Evolutionary conservation across 2,797 vertebrate genomes (phyloP), one percentile per base, ranked within the genome.

Genomic region (Hypotaenidia philippensis): DNA sequence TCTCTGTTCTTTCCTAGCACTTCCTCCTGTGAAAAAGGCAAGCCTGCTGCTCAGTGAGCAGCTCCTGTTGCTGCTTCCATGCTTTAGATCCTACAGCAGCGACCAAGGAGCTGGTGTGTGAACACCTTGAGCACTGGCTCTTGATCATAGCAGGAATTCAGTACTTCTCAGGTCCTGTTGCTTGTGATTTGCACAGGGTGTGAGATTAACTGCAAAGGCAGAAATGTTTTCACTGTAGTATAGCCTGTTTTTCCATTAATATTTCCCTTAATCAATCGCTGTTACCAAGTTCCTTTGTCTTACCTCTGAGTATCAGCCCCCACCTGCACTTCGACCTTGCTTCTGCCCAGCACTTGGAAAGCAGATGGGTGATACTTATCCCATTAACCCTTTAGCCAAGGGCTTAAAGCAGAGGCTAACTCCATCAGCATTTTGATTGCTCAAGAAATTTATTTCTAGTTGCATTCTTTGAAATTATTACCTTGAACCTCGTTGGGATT

Each of bases 331-430:
- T 29, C 36, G 31, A 38, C 61, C 22, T 5, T 23, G 29, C 25
- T 50, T 87, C 60, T 75, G 45, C 12, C 50, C 34, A 23, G 11
- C 1, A 1, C 57, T 59, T 41, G 59, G 57, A 14, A 66, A 65
- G 69, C 85, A 90, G 77, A 79, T 94, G 85, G 55, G 44, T 71
- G 27, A 22, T 65, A 10, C 84, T 88, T 88, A 88, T 78, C 61
- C 38, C 17, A 4, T 81, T 83, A 90, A 60, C 40, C 27, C 68
- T 76, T 91, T 45, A 91, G 59, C 47, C 69, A 68, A 63, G n/a
- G 44, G 17, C 63, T 78, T 26, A 81, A n/a, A 65, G 88, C 32
- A 60, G 50, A 80, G 13, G 23, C 87, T 89, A 59, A 77, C 27
- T 55, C 52, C 72, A 6, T 38, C 64, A 87, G 31, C 9, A 44